These are phyloP conservation scores for Toxotes jaculatrix DNA, from an alignment of 2,113 vertebrate species.

Conservation along the genomic window DNA sequence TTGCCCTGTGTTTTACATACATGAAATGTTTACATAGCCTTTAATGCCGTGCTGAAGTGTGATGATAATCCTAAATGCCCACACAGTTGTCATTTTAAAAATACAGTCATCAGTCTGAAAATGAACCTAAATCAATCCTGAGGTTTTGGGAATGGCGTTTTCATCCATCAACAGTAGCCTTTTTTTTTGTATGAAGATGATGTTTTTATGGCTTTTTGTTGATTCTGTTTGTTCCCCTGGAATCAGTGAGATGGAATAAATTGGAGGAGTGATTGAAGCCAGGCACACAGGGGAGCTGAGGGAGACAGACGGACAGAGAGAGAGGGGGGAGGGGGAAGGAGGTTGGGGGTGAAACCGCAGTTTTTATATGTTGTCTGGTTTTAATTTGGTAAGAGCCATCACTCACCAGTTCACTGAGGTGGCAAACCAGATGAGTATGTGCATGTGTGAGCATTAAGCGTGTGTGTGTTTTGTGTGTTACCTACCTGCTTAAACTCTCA, in stretches of 20 bases:
- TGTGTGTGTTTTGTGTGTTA: conserved; percentile 25
- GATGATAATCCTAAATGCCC: conserved; percentile 8
- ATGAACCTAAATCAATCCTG: conserved; percentile 22
- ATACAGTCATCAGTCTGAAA: conserved; percentile 16
- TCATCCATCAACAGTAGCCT: conserved; percentile 37
- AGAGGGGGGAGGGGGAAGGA: not conserved
- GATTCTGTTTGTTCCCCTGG: conserved; percentile 58
- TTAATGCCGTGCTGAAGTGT: conserved; percentile 7
- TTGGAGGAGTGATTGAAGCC: conserved; percentile 76
- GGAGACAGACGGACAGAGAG: conserved; percentile 58
- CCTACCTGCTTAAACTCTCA: conserved; percentile 42
- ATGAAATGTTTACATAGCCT: not conserved
- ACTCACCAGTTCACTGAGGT: conserved; percentile 81
- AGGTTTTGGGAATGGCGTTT: conserved; percentile 12
- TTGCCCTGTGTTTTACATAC: not conserved
- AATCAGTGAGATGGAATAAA: conserved; percentile 68
- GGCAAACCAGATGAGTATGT: conserved; percentile 74
- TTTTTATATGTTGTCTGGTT: conserved; percentile 83
- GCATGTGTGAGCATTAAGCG: conserved; percentile 26
- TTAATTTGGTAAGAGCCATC: conserved; percentile 80
- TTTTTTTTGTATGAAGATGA: conserved; percentile 56
- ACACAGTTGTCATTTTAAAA: conserved; percentile 21
- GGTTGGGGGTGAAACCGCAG: conserved; percentile 73
- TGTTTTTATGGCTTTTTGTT: conserved; percentile 58
- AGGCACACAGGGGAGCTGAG: conserved; percentile 63